These are phyloP conservation scores for Lapara coniferarum DNA, from an alignment of 2,888 invertebrate genomes.

Conservation along the genomic window DNA sequence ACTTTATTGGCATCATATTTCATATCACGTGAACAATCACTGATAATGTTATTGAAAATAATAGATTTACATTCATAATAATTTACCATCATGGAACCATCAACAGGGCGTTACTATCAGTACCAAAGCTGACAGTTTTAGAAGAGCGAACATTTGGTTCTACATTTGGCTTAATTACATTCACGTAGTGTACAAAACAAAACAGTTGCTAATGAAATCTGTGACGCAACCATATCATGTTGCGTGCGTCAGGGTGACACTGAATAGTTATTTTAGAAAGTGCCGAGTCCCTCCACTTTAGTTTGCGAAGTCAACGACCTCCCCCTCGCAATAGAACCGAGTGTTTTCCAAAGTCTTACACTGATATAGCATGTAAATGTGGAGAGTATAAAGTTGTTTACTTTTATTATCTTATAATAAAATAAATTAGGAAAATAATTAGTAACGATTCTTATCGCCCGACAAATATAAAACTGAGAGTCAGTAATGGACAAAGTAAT, in stretches of 20 bases:
- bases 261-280: conserved; percentile 81
- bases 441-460: conserved; percentile 41
- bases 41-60: neutral
- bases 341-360: conserved; percentile 16
- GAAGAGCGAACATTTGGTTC: conserved; percentile 26
- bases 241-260: conserved; percentile 76
- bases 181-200: conserved; percentile 35
- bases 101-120: too few relatives aligned
- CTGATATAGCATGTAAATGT: neutral
- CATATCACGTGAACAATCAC: neutral
- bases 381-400: conserved; percentile 7
- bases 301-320: conserved; percentile 68
- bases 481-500: conserved; percentile 59
- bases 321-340: conserved; percentile 37
- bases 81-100: neutral
- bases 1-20: neutral
- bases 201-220: conserved; percentile 53
- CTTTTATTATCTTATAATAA: conserved; percentile 42
- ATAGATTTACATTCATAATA: neutral
- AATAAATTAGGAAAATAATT: conserved; percentile 51
- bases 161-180: conserved; percentile 17
- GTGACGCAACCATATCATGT: conserved; percentile 67
- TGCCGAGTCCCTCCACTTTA: conserved; percentile 62
- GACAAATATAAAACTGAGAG: conserved; percentile 39
- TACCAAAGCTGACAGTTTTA: neutral